Conservation (phyloP, 2,797 vertebrate species). For the Micropoecilia bifurca region DNA sequence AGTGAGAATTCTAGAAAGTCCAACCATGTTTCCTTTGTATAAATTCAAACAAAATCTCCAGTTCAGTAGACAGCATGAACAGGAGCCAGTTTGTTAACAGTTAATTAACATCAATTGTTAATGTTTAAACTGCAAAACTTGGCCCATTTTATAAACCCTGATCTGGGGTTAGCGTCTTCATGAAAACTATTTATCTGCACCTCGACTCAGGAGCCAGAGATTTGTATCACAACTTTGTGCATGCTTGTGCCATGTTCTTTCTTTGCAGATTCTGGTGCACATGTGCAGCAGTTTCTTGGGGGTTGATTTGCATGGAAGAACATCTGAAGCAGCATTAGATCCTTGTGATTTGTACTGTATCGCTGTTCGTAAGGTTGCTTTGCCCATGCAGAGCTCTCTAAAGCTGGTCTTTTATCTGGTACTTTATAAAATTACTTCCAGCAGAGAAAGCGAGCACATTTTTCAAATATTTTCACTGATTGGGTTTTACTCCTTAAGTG, state of each 20-base stretch:
- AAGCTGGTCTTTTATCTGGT: neutral
- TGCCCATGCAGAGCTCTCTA: neutral
- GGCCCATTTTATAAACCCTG: neutral
- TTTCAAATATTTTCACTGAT: neutral
- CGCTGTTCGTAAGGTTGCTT: neutral
- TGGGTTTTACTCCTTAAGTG: neutral
- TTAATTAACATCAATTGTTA: neutral
- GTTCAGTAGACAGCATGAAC: neutral
- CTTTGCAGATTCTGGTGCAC: neutral
- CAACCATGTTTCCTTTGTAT: neutral
- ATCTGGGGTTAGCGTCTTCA: neutral
- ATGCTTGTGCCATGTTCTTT: neutral
- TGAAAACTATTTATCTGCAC: neutral
- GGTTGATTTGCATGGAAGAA: neutral
- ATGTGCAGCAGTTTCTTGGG: neutral
- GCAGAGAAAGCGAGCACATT: neutral
- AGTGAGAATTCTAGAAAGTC: neutral
- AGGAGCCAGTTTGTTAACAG: neutral
- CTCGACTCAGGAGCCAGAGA: neutral
- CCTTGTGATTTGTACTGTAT: neutral
- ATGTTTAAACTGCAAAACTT: neutral
- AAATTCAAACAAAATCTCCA: neutral
- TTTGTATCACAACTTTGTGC: neutral
- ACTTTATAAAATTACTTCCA: conserved; percentile 10
- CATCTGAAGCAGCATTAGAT: neutral